Percentiles rank a stretch among this genome's conserved stretches.
These are phyloP conservation scores for Lepilemur septentrionalis DNA, from an alignment of 2,797 vertebrate genomes.

Conservation along the genomic window DNA sequence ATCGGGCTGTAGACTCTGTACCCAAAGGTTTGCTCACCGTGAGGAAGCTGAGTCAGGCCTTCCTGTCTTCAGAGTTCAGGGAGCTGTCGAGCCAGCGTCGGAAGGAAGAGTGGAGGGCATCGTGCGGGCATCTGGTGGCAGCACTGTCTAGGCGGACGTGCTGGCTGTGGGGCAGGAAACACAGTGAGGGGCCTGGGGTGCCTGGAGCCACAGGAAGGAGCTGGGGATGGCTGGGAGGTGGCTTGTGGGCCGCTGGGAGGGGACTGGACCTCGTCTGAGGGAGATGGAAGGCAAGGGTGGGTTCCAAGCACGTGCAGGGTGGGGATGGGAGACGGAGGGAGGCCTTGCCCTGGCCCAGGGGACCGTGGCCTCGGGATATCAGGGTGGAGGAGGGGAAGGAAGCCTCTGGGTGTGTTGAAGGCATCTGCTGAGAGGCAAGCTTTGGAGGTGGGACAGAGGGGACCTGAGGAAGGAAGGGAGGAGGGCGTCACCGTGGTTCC, in stretches of 20 bases:
- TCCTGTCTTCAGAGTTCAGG: neutral
- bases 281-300: neutral
- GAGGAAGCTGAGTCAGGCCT: neutral
- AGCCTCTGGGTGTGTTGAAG: neutral
- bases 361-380: neutral
- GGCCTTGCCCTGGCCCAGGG: neutral
- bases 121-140: neutral
- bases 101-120: neutral
- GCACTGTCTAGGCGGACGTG: neutral
- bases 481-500: neutral
- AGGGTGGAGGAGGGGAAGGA: neutral
- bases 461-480: rapidly evolving
- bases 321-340: neutral
- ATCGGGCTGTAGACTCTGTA: neutral
- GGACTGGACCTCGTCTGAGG: neutral
- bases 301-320: neutral
- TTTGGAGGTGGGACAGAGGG: neutral
- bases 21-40: rapidly evolving
- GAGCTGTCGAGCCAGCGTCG: no score
- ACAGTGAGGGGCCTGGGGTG: no score
- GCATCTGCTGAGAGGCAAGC: neutral
- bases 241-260: neutral
- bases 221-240: neutral
- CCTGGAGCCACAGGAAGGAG: neutral
- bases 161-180: neutral